Evolutionary conservation across 2,888 invertebrate genomes (phyloP), one percentile per base, ranked within the genome.

Genomic region (Copidosoma aretas): DNA sequence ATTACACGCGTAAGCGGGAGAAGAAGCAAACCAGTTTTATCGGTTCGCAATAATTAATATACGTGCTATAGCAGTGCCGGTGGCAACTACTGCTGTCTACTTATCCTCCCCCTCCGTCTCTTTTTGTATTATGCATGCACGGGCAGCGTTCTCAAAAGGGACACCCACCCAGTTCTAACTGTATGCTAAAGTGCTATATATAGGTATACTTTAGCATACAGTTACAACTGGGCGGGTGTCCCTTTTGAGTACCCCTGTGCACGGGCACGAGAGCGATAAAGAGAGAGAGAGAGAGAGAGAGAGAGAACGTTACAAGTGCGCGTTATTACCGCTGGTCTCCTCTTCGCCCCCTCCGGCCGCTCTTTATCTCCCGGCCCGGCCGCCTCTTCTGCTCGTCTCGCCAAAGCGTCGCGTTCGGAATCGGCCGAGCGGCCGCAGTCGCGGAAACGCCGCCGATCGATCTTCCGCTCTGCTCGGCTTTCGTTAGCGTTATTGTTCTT

Each of bases 31-130:
- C 68, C 21, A 66, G 65, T 70, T 66, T 65, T 66, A 70, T 65
- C 70, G 70, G 70, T 66, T 66, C 62, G n/a, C n/a, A n/a, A 52
- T 51, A 66, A 66, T 66, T 66, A 66, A 63, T 62, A 70, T 22
- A 51, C 32, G 56, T 49, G 3, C 4, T n/a, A 51, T 12, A 17
- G 10, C n/a, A n/a, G n/a, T n/a, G n/a, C 15, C 46, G 10, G 19
- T 14, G 19, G 24, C 43, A 17, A 22, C 10, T 12, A n/a, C n/a
- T n/a, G n/a, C n/a, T n/a, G n/a, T n/a, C n/a, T n/a, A 21, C 17
- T 46, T 32, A 32, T 8, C 58, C 39, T 17, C 25, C 41, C 24
- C 39, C 59, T 62, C 53, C n/a, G n/a, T 32, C 32, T 8, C 8
- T 8, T 8, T 32, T 32, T 8, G 32, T 32, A 65, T 69, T 60